A percentile compares a stretch with the other conserved stretches of the same genome.
Conservation (phyloP, 2,113 vertebrate species). For the Labeo rohita region DNA sequence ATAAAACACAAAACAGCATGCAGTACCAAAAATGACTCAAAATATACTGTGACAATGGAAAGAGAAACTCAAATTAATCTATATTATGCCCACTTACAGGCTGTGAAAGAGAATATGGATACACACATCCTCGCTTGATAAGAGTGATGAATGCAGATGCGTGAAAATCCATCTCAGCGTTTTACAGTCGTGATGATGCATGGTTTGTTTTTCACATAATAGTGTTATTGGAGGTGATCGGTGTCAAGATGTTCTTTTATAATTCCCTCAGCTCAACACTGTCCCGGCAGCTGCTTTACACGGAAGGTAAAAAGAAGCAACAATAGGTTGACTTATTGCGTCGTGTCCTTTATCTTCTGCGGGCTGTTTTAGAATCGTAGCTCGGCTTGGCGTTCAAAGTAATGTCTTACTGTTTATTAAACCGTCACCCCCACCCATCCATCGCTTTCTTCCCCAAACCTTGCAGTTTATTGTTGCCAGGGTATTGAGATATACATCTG, state of each 20-base stretch:
- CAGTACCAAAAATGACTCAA: not conserved
- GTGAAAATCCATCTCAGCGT: conserved; percentile 7
- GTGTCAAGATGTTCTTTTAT: conserved; percentile 18
- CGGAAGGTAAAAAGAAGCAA: not conserved
- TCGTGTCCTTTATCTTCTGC: conserved; percentile 37
- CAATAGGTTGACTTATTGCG: conserved; percentile 40
- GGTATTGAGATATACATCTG: conserved; percentile 47
- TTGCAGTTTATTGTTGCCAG: conserved; percentile 40
- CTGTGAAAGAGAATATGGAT: not conserved
- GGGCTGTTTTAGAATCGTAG: not conserved
- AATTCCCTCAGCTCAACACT: conserved; percentile 25
- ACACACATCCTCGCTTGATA: not conserved
- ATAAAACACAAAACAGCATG: too few relatives aligned
- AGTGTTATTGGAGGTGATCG: conserved; percentile 10
- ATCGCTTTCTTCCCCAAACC: conserved; percentile 10
- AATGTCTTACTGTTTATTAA: conserved; percentile 47
- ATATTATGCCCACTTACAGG: not conserved
- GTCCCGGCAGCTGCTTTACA: not conserved
- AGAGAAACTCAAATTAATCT: not conserved
- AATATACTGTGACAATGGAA: not conserved
- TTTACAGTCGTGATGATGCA: conserved; percentile 35
- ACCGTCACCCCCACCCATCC: conserved; percentile 37
- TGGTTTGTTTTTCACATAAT: conserved; percentile 19
- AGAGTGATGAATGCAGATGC: conserved; percentile 17
- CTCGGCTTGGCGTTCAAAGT: conserved; percentile 8